Evolutionary conservation across 2,797 vertebrate species (phyloP).

Genomic region (Poecilia picta): DNA sequence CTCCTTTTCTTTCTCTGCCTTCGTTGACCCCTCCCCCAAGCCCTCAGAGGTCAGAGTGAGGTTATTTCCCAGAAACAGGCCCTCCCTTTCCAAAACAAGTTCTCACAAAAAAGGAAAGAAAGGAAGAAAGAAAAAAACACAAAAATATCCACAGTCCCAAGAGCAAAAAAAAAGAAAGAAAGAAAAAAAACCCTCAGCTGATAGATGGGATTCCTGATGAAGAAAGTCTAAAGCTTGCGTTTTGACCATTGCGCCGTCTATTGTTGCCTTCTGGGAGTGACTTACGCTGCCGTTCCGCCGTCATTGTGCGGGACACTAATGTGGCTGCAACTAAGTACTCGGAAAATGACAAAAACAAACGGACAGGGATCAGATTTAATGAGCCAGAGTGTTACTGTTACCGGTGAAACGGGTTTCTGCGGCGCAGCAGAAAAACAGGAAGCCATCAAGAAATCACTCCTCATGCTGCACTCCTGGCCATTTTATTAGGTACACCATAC

Average conservation of each 20-base stretch:
- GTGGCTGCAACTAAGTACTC: background rate
- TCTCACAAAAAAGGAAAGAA: slow-evolving; percentile 31
- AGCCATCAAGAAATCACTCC: background rate
- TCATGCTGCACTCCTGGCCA: background rate
- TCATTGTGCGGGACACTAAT: background rate
- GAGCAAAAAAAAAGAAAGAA: background rate
- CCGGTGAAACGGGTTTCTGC: background rate
- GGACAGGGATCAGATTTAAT: background rate
- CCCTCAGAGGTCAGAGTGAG: slow-evolving; percentile 63
- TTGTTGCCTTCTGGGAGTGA: background rate
- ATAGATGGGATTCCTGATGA: slow-evolving; percentile 5
- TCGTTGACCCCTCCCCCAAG: slow-evolving; percentile 31
- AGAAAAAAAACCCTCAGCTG: background rate
- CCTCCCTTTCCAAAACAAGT: slow-evolving; percentile 71
- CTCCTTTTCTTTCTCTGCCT: slow-evolving; percentile 18
- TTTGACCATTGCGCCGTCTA: background rate
- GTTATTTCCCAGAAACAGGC: slow-evolving; percentile 70
- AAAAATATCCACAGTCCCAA: slow-evolving; percentile 11
- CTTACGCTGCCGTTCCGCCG: background rate
- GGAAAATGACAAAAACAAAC: background rate
- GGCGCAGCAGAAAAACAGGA: background rate
- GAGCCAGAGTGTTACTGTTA: background rate
- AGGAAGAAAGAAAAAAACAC: background rate
- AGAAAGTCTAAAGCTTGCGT: slow-evolving; percentile 5
- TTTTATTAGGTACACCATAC: background rate